Conservation (phyloP, 2,797 vertebrate species). For the Dromococcyx pavoninus region DNA sequence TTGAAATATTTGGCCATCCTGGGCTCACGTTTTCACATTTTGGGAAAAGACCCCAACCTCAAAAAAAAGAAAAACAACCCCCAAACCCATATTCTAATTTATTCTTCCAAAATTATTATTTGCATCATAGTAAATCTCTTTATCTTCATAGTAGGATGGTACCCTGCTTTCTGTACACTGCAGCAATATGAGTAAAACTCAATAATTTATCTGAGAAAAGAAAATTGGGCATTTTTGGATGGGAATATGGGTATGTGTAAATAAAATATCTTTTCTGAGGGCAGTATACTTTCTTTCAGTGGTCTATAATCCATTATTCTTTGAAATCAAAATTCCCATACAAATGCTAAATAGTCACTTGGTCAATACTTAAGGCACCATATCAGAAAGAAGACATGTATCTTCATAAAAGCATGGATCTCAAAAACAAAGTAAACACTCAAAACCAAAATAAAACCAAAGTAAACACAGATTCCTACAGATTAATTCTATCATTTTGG, state of each 20-base stretch:
- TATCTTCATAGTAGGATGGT: not conserved
- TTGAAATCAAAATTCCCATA: not conserved
- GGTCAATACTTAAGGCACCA: not conserved
- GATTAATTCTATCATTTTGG: not conserved
- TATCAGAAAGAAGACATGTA: not conserved
- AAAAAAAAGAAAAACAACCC: not conserved
- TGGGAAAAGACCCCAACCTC: not conserved
- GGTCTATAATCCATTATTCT: not conserved
- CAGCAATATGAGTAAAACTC: not conserved
- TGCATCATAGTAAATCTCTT: not conserved
- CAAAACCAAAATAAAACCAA: not conserved
- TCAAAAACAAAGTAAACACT: not conserved
- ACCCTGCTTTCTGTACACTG: not conserved
- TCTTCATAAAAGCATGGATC: not conserved
- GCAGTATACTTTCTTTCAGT: not conserved
- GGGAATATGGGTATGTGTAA: not conserved
- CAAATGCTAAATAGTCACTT: not conserved
- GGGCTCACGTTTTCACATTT: not conserved
- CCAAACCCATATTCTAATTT: not conserved
- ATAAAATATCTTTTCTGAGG: not conserved
- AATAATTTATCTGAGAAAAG: not conserved
- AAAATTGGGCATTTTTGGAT: not conserved
- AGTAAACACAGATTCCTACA: not conserved
- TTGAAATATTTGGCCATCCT: not conserved
- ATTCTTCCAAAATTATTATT: not conserved